A percentile compares a stretch with the other conserved stretches of the same genome.
phyloP scores from a whole-genome alignment of 2,797 vertebrate species.

The Scolopax bukidnonensis region DNA sequence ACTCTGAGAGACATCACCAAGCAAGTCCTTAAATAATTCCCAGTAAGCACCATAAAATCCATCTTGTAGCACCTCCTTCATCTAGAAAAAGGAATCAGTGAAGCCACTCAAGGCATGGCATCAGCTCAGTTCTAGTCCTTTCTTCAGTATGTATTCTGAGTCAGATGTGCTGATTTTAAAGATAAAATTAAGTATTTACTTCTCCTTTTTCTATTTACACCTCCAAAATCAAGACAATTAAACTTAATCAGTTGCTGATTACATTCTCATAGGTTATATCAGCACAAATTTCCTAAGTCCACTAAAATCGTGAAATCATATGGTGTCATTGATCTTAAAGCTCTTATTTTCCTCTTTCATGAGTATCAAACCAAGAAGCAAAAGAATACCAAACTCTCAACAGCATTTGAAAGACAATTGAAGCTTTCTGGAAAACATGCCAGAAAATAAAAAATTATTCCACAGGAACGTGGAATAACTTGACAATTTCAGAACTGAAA shows the following conservation, averaged over 20 bases:
- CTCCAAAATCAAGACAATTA: not conserved
- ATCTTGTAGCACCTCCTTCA: not conserved
- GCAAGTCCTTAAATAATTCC: not conserved
- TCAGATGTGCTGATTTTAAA: not conserved
- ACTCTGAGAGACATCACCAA: not conserved
- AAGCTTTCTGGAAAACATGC: not conserved
- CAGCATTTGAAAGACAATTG: not conserved
- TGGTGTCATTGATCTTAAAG: not conserved
- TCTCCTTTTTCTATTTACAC: not conserved
- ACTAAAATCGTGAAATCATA: not conserved
- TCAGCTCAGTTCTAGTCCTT: not conserved
- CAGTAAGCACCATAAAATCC: not conserved
- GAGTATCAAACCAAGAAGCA: not conserved
- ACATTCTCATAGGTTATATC: not conserved
- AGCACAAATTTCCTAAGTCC: not conserved
- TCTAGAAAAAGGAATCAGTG: not conserved
- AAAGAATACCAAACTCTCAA: not conserved
- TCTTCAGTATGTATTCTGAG: not conserved
- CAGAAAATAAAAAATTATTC: too few relatives aligned
- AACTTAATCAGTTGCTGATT: not conserved
- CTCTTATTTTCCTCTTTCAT: not conserved
- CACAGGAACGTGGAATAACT: not conserved
- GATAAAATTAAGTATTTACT: not conserved
- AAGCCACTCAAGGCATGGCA: not conserved
- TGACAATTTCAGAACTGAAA: not conserved